Base-by-base conservation (phyloP, 1,140 invertebrate genomes). In the Lucilia cuprina region DNA sequence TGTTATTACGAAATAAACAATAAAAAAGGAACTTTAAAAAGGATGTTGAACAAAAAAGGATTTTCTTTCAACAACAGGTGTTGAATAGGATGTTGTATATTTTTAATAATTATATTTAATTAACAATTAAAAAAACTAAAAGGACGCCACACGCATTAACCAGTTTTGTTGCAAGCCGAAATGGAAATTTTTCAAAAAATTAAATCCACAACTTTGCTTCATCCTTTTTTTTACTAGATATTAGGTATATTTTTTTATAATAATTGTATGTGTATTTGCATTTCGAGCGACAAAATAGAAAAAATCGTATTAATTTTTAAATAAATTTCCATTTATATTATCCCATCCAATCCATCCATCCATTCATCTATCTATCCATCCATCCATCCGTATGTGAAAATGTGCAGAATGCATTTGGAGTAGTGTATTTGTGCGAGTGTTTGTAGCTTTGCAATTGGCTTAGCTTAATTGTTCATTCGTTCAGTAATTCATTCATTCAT, bases 131-230 rank as follows among this genome's bases (percentile, higher is more conserved):
- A 21, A 80, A 80, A 80, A 35, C n/a, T 17, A 60, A 41, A 49
- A 80, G 41, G 77, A 80, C 77, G 77, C 77, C 41, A 50, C 77
- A 80, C 77, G 77, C 77, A 80, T 19, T 49, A 80, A 80, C 77
- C 77, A 80, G 77, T 80, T 80, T 80, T 80, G 77, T 80, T 80
- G n/a, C 8, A 41, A 78, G 41, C 75, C 14, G 5, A 21, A 70
- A 80, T 5, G 7, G 41, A 80, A 49, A 10, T 21, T 80, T 21
- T 80, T n/a, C 4, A n/a, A 47, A 17, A 41, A 77, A 77, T 19
- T 9, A 12, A 77, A 80, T 49, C 4, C n/a, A 49, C 10, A 70
- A 12, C 25, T 25, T 70, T 12, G 8, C 1, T 60, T 60, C 55
- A 60, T 60, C n/a, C 55, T n/a, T n/a, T n/a, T n/a, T 17, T 14